A percentile compares a stretch with the other conserved stretches of the same genome.
These are phyloP conservation scores for Arctia plantaginis DNA, from an alignment of 2,888 invertebrate species.

Conservation along the genomic window DNA sequence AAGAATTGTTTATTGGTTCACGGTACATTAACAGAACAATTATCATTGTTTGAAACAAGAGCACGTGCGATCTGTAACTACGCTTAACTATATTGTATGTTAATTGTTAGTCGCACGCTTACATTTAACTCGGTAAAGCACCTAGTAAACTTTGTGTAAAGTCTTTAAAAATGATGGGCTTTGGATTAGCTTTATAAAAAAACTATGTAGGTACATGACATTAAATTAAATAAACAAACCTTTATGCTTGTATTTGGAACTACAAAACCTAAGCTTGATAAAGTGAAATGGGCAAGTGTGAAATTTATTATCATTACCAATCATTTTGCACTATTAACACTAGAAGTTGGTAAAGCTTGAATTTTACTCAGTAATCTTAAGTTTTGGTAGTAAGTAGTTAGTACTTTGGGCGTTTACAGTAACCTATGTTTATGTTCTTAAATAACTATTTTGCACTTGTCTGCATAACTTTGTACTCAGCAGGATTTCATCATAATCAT, in stretches of 20 bases:
- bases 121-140: constrained; percentile 28
- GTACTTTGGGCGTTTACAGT: too few species aligned
- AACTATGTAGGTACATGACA: background rate
- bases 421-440: too few species aligned
- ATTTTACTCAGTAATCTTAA: too few species aligned
- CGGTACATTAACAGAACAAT: constrained; percentile 69
- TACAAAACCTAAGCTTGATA: background rate
- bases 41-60: constrained; percentile 76
- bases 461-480: too few species aligned
- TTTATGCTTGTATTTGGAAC: too few species aligned
- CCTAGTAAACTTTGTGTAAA: constrained; percentile 13
- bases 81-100: constrained; percentile 75
- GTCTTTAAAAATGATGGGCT: constrained; percentile 2
- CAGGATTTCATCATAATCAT: too few species aligned
- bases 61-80: constrained; percentile 76
- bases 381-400: too few species aligned
- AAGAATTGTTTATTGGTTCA: constrained; percentile 54
- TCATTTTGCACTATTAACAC: too few species aligned
- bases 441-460: too few species aligned
- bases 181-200: background rate
- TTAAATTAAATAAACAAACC: background rate
- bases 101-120: constrained; percentile 71
- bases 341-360: too few species aligned
- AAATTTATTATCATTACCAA: background rate
- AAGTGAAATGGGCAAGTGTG: background rate